Base-by-base conservation (phyloP, 1,140 invertebrate genomes). In the Lordiphosa stackelbergi region DNA sequence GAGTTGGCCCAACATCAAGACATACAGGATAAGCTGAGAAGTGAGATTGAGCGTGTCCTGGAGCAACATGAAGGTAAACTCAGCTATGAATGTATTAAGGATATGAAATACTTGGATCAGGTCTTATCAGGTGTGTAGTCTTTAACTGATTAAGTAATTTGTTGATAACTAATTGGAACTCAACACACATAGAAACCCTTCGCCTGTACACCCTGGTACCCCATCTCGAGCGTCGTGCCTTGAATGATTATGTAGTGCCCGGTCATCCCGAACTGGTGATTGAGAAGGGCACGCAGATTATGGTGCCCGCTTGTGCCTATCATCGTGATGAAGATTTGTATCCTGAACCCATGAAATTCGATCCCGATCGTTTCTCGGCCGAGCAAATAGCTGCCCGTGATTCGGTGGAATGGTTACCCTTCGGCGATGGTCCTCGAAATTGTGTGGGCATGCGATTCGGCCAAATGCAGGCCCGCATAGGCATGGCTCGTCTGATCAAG, bases 131-230 rank as follows among this genome's bases (percentile, higher is more conserved):
- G 72, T 70, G 38, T 41, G 24, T 58, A 3, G 0, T 3, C 0
- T 1, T 1, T n/a, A 9, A 0, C 2, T 0, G 0, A 10, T 4
- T 7, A 1, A 0, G 0, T 4, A 0, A 0, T 4, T 8, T 13
- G 7, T 0, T 24, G 1, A 38, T 16, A 10, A 48, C 2, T 2
- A 0, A 0, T 9, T 9, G 3, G 3, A 0, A 10, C 11, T 41
- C 9, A 5, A 1, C 7, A 7, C 24, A n/a, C 10, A 7, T 10
- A 79, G 92, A 93, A 90, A 92, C 92, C 4, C 81, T 93, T 69
- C 89, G 93, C 3, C 90, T 90, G 51, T 91, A 92, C 74, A 92
- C 93, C 22, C 89, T 92, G 2, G 86, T 92, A 16, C 89, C 90
- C 3, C 75, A 90, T 8, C 66, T 93, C 12, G 90, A 91, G 68